Base-by-base conservation (phyloP, 2,888 invertebrate species). In the Lepidochrysops patricia region DNA sequence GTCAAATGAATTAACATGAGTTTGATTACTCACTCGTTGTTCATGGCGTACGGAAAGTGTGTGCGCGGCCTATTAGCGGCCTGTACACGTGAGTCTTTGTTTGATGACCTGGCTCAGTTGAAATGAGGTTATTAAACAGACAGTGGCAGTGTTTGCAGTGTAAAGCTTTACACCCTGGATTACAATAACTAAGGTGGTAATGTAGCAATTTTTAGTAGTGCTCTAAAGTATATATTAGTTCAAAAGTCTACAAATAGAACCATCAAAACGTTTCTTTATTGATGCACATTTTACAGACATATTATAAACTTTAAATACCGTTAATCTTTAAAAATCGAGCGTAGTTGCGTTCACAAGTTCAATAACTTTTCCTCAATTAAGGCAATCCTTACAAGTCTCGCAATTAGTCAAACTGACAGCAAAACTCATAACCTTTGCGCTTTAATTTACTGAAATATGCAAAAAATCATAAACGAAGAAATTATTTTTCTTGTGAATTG, bases 1-100 rank as follows among this genome's bases (percentile, higher is more conserved):
- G 57, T 63, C 49, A 60, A 60, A 62, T 64, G 34, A 64, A 66
- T 69, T 68, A 68, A 63, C 68, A 68, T 63, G 63, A 63, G 61
- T 60, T 60, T 37, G 66, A 67, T 67, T 61, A 63, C 62, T 64
- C 60, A 64, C 61, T 65, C 57, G 52, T 57, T 62, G 63, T 62
- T 64, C 50, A 52, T 54, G 61, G 60, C 15, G 52, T 48, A 29
- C 58, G 61, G 26, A 66, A 64, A 61, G 57, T 54, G 52, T 61
- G 62, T 63, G 62, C 65, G 61, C 63, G 64, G 64, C 60, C 61
- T 68, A 67, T 69, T 66, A 69, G 66, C 67, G 64, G 58, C 61
- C 58, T 59, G 59, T 56, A 62, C 68, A 70, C 66, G 62, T 57
- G 57, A 63, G 60, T 65, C 66, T 68, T 64, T 64, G 64, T 68